Conservation (phyloP, 2,113 vertebrate genomes). For the Uria lomvia region DNA sequence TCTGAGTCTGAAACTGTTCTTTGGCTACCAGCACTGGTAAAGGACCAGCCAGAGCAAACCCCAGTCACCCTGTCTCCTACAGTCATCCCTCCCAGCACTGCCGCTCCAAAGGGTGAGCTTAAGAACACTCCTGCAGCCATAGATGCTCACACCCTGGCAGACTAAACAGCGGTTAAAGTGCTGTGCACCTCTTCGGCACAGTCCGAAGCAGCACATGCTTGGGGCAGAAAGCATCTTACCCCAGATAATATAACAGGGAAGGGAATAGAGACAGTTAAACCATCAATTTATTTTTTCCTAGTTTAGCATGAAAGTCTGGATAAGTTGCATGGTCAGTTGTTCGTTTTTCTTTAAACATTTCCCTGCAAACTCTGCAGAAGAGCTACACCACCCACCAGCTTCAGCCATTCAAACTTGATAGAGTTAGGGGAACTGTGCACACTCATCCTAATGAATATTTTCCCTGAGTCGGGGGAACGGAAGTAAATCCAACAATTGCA, state of each 20-base stretch:
- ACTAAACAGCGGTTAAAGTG: background rate
- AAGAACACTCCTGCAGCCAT: background rate
- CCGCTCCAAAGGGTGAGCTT: fast-evolving
- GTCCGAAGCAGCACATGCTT: background rate
- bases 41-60: background rate
- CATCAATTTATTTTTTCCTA: background rate
- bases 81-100: background rate
- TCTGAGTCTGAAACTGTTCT: background rate
- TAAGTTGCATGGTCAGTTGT: background rate
- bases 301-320: background rate
- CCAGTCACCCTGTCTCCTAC: fast-evolving
- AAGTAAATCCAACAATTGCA: slow-evolving; percentile 31
- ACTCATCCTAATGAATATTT: slow-evolving; percentile 37
- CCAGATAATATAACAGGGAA: background rate
- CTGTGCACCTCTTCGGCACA: background rate
- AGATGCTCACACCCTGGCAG: background rate
- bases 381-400: background rate
- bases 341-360: background rate
- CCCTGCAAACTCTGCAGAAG: background rate
- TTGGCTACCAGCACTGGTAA: background rate
- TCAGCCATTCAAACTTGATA: background rate
- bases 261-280: background rate
- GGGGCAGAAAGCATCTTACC: background rate
- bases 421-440: background rate
- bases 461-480: slow-evolving; percentile 13